Evolutionary conservation across 1,140 invertebrate species (phyloP), one percentile per base, ranked within the genome.

Genomic region (Pteromalus puparum): DNA sequence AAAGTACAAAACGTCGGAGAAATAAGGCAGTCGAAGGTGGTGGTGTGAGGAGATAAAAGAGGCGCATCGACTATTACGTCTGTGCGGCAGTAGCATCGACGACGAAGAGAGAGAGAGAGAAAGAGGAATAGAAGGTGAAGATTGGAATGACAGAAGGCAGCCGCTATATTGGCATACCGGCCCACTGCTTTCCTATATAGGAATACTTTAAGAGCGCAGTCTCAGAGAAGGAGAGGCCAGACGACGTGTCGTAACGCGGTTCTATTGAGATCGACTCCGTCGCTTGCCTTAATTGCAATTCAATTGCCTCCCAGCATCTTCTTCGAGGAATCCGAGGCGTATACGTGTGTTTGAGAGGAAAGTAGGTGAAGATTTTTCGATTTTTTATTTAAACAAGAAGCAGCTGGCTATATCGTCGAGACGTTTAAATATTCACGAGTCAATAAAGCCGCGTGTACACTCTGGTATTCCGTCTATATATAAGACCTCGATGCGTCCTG

Each of bases 141-240:
- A 89, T 88, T 87, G 89, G 89, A 90, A 90, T 90, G 90, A 90
- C 88, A 88, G 89, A 90, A 88, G 88, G 89, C 86, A 86, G 81
- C 85, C 87, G 86, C 86, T 92, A 92, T 92, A 93, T 92, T 93
- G 91, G 91, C 91, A 93, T 93, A 92, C 91, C 91, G 87, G 87
- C 87, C 1, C 61, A 26, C 21, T 46, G 30, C 21, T 28, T 87
- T 86, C 72, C 87, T 89, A 91, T 91, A 92, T 92, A 90, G 90
- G 90, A 92, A 93, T 93, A 93, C 91, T 91, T 93, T 89, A 91
- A 91, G 87, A 90, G 87, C 89, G 10, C 78, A 30, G 38, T 82
- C 80, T 21, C 80, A 68, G n/a, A 12, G 65, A 21, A 13, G 9
- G 18, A 30, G 73, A 53, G 24, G 15, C 74, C 74, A 28, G 42